A percentile compares a stretch with the other conserved stretches of the same genome.
Evolutionary conservation across 2,888 invertebrate species (phyloP).

Genomic region (Imbricaverruca yamaguchii): DNA sequence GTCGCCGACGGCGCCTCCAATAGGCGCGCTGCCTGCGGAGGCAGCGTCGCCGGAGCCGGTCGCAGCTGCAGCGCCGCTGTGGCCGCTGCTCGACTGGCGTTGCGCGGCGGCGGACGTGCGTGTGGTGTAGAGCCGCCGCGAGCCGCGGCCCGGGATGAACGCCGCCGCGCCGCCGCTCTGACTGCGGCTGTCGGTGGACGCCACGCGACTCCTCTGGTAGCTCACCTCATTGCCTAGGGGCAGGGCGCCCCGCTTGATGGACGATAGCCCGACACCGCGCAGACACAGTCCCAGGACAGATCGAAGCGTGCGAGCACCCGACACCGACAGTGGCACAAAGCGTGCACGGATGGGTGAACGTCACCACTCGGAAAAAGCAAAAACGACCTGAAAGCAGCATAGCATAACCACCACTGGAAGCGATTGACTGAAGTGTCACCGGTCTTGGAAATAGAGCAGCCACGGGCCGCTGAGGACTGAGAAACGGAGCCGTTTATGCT

Average conservation of each 20-base stretch:
- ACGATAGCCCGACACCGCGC: not conserved
- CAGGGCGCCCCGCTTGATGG: not conserved
- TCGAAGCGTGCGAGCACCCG: conserved; percentile 13
- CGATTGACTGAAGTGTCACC: too few species aligned
- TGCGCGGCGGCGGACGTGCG: not conserved
- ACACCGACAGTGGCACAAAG: conserved; percentile 26
- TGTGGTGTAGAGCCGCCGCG: conserved; percentile 2
- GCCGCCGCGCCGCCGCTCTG: conserved; percentile 7
- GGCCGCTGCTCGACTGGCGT: not conserved
- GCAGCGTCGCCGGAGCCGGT: conserved; percentile 30
- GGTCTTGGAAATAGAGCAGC: too few species aligned
- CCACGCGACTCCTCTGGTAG: conserved; percentile 25
- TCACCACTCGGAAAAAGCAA: conserved; percentile 24
- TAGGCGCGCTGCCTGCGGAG: too few species aligned
- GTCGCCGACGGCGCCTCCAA: too few species aligned
- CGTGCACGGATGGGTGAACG: conserved; percentile 29
- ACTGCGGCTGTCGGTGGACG: conserved; percentile 23
- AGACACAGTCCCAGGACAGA: conserved; percentile 10
- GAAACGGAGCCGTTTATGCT: too few species aligned
- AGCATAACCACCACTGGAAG: too few species aligned
- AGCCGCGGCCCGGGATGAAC: not conserved
- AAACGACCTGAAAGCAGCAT: too few species aligned
- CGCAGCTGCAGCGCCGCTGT: conserved; percentile 39
- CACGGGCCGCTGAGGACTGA: too few species aligned
- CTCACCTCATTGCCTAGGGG: conserved; percentile 1